Base-by-base conservation (phyloP, 2,113 vertebrate species). In the Scophthalmus maximus region DNA sequence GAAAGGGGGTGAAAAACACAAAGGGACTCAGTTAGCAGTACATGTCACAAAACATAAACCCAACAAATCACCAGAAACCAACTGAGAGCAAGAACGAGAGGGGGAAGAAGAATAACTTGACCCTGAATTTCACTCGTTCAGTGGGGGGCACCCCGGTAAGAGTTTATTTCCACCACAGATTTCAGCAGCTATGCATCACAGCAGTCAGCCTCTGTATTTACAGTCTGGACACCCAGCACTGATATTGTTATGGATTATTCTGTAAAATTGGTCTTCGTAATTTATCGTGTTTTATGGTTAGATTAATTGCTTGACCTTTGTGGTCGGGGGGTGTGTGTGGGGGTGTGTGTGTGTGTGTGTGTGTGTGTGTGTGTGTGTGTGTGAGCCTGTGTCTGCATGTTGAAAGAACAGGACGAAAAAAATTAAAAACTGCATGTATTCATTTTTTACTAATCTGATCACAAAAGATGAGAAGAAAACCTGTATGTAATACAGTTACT, bases 271-370 rank as follows among this genome's bases (percentile, higher is more conserved):
- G 87, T 92, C 91, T 82, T 88, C 78, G 78, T 80, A 92, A 92
- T 94, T 94, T 89, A 89, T 92, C 73, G 83, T 80, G 26, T 14
- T 82, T 93, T 92, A 92, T 64, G 68, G 88, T 83, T 80, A 27
- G 79, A 93, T 93, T 90, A 93, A 93, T 92, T 91, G 89, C 85
- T 91, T 93, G 90, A 94, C 92, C 93, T 89, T 88, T 89, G 72
- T 68, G 53, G 69, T 76, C 81, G 50, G 8, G 49, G 25, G n/a
- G 49, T 18, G 8, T 22, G 18, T 46, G 40, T 25, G 56, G n/a
- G n/a, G n/a, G 11, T 26, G 8, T 57, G 25, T 25, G 49, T 18
- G 8, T 22, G 18, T 46, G 40, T 25, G 56, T 26, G 14, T 56
- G n/a, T 25, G 40, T 2, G 6, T 9, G 30, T 14, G 57, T 17